These are phyloP conservation scores for Choloepus hoffmanni DNA, from an alignment of 2,113 vertebrate genomes.

Conservation along the genomic window DNA sequence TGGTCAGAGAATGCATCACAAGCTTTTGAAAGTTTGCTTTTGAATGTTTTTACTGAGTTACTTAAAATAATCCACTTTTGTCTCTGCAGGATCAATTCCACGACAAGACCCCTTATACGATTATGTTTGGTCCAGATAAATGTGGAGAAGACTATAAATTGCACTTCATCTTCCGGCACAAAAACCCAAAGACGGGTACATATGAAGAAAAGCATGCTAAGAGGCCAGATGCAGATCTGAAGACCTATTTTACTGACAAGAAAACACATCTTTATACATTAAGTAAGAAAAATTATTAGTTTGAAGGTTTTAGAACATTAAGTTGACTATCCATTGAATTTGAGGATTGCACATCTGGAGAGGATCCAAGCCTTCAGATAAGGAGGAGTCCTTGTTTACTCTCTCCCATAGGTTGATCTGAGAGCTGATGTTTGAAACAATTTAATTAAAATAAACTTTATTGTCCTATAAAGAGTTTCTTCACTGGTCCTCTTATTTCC, in stretches of 20 bases:
- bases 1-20: neutral
- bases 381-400: neutral
- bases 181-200: slow-evolving; percentile 95
- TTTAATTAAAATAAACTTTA: neutral
- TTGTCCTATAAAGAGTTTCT: neutral
- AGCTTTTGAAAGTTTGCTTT: slow-evolving; percentile 54
- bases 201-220: slow-evolving; percentile 98
- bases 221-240: slow-evolving; percentile 95
- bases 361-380: neutral
- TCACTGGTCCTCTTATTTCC: neutral
- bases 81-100: slow-evolving; percentile 93
- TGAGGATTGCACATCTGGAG: neutral
- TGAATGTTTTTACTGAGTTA: slow-evolving; percentile 6
- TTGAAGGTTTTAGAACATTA: neutral
- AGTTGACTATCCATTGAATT: neutral
- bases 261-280: slow-evolving; percentile 98
- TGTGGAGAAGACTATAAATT: slow-evolving; percentile 99
- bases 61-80: slow-evolving; percentile 63
- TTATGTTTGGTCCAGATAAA: slow-evolving; percentile 99
- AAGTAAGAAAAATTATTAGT: slow-evolving; percentile 83
- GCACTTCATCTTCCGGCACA: slow-evolving; percentile 99
- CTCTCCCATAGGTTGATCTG: neutral
- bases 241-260: slow-evolving; percentile 97
- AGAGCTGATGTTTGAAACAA: neutral
- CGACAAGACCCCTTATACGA: slow-evolving; percentile 97